Evolutionary conservation across 2,888 invertebrate species (phyloP), one percentile per base, ranked within the genome.

Genomic region (Ypsolopha sequella): DNA sequence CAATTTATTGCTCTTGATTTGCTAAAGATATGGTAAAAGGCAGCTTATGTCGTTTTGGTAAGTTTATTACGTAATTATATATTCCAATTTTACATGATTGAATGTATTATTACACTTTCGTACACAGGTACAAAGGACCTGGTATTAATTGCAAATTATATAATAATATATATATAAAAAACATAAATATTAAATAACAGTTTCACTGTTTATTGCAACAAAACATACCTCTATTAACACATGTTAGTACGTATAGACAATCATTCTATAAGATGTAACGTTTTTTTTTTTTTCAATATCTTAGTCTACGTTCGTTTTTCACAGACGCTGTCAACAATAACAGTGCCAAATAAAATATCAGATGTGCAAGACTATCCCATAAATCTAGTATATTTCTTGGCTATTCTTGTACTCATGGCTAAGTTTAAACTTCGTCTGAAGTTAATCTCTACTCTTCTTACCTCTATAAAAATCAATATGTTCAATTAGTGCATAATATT

Each of bases 361-460:
- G 24, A 46, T 33, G 46, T 46, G 46, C 46, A 36, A 34, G 46
- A 43, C 24, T 9, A 14, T 14, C 24, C 8, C 24, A 43, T 43
- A 9, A 35, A 9, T 35, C 34, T 56, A 56, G 47, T 52, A 54
- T 55, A 55, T 60, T 58, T 54, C 51, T 54, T 57, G 46, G 36
- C 46, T 47, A 47, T 55, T 61, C 59, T 65, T 65, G 65, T 65
- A 65, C 65, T 64, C 55, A 56, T 60, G 48, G 54, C 55, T 58
- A 58, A 50, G 24, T 24, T 24, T 53, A 54, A 50, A 56, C 52
- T 53, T 51, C 53, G 51, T 36, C 13, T 14, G 36, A 47, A 47
- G 47, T 36, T 11, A 43, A 52, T 55, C 52, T 50, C 72, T 66
- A 69, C 69, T 70, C 70, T 68, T 67, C 58, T 53, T 56, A 24